Conservation (phyloP, 2,888 invertebrate genomes). For the Philaethria dido region DNA sequence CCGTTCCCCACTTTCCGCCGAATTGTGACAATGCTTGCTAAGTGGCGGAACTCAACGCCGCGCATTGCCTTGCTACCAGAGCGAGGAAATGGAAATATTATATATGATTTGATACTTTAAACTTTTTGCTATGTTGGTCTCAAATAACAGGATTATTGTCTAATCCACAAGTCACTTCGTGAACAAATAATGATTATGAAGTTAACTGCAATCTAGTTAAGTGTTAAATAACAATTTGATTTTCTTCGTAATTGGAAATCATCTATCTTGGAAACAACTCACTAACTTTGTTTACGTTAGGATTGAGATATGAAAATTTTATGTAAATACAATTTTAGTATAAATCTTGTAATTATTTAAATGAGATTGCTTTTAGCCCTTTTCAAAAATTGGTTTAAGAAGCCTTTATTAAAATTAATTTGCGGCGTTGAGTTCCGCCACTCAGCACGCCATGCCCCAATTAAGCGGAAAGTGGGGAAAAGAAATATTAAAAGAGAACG, state of each 20-base stretch:
- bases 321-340: neutral
- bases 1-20: no score
- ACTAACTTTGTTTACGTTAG: conserved; percentile 22
- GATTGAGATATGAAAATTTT: conserved; percentile 10
- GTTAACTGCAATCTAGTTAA: conserved; percentile 35
- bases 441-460: no score
- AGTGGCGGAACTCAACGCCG: no score
- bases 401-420: no score
- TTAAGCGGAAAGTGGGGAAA: no score
- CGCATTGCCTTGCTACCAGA: no score
- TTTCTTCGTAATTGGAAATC: conserved; percentile 17
- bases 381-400: neutral
- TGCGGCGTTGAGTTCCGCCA: no score
- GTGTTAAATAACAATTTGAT: conserved; percentile 31
- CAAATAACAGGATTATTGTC: neutral
- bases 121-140: no score
- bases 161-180: conserved; percentile 18
- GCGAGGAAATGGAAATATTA: no score
- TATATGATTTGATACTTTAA: no score
- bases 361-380: neutral
- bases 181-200: conserved; percentile 28
- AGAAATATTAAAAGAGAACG: no score
- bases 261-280: conserved; percentile 21
- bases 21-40: no score
- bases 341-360: neutral